Conservation (phyloP, 2,113 vertebrate species). For the Hiodon tergisus region DNA sequence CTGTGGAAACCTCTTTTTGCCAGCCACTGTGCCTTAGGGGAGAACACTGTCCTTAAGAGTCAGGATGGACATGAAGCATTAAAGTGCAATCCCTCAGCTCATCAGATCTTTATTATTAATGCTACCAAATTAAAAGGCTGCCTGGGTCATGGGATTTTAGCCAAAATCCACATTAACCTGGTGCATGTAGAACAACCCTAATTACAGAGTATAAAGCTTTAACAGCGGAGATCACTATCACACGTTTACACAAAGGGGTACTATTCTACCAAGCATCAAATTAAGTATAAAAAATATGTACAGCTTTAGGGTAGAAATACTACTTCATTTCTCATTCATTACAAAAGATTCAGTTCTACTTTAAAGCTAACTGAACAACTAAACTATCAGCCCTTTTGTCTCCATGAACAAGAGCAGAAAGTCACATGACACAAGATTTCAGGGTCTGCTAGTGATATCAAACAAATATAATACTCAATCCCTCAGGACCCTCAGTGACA, state of each 20-base stretch:
- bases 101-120: conserved; percentile 7
- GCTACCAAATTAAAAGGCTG: conserved; percentile 4
- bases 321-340: too few relatives aligned
- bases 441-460: too few relatives aligned
- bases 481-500: background rate
- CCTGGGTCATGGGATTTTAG: conserved; percentile 1
- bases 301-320: background rate
- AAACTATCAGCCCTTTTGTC: background rate
- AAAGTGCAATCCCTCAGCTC: too few relatives aligned
- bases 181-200: conserved; percentile 5
- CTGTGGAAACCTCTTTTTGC: too few relatives aligned
- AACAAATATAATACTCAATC: background rate
- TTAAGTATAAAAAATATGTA: conserved; percentile 20
- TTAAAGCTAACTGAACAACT: too few relatives aligned
- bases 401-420: background rate
- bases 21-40: too few relatives aligned
- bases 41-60: too few relatives aligned
- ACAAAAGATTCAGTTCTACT: too few relatives aligned
- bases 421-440: background rate
- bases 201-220: conserved; percentile 21
- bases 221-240: conserved; percentile 29
- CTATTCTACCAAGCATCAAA: conserved; percentile 16
- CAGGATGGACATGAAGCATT: too few relatives aligned
- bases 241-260: conserved; percentile 36
- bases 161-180: conserved; percentile 18